Evolutionary conservation across 2,888 invertebrate genomes (phyloP).

Genomic region (Hedya salicella): DNA sequence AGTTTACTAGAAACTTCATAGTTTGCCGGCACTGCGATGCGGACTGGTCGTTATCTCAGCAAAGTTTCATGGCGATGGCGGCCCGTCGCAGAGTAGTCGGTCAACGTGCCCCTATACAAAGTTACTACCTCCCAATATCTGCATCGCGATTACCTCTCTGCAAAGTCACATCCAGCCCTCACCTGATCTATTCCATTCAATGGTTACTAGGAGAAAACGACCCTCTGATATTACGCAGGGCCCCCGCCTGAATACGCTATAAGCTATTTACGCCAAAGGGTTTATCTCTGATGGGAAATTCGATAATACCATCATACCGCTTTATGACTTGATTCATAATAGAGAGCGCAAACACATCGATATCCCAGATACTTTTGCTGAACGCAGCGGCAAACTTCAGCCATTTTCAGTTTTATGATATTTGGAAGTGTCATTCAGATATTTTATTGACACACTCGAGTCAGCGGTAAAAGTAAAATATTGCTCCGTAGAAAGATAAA

Average conservation of each 20-base stretch:
- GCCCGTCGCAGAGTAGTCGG: slow-evolving; percentile 26
- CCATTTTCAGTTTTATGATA: slow-evolving; percentile 40
- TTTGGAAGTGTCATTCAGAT: slow-evolving; percentile 37
- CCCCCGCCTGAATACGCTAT: slow-evolving; percentile 65
- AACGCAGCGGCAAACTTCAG: slow-evolving; percentile 38
- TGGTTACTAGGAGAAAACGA: slow-evolving; percentile 47
- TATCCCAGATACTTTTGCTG: slow-evolving; percentile 47
- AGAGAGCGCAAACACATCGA: slow-evolving; percentile 55
- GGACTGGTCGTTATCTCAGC: slow-evolving; percentile 36
- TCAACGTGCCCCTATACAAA: slow-evolving; percentile 36
- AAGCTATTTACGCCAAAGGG: slow-evolving; percentile 76
- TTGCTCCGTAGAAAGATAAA: slow-evolving; percentile 27
- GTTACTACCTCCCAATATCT: slow-evolving; percentile 36
- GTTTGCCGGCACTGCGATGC: slow-evolving; percentile 22
- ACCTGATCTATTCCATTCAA: slow-evolving; percentile 48
- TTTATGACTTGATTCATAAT: slow-evolving; percentile 65
- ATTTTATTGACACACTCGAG: slow-evolving; percentile 39
- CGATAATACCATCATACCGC: slow-evolving; percentile 65
- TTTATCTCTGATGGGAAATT: slow-evolving; percentile 70
- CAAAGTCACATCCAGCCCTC: slow-evolving; percentile 28
- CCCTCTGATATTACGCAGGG: slow-evolving; percentile 57
- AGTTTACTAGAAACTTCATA: slow-evolving; percentile 32
- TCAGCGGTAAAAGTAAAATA: slow-evolving; percentile 34
- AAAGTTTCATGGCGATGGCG: slow-evolving; percentile 37
- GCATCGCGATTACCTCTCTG: slow-evolving; percentile 31